These are phyloP conservation scores for Anabas testudineus DNA, from an alignment of 2,797 vertebrate genomes.

Conservation along the genomic window DNA sequence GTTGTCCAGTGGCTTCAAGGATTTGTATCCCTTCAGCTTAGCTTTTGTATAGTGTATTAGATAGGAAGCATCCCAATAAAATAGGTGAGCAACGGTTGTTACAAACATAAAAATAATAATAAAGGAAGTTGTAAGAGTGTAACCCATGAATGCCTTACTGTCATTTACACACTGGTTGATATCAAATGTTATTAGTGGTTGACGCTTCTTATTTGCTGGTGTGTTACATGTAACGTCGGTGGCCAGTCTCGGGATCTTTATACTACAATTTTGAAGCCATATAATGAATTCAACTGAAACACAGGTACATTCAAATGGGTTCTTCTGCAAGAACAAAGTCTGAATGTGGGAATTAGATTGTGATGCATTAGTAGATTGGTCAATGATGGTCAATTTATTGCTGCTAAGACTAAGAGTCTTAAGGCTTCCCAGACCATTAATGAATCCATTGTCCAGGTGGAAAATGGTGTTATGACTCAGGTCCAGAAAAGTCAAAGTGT, in stretches of 20 bases:
- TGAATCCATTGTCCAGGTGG: constrained; percentile 72
- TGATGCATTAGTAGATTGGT: constrained; percentile 74
- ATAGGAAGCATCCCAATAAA: constrained; percentile 87
- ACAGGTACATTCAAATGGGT: constrained; percentile 86
- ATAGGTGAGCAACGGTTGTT: constrained; percentile 79
- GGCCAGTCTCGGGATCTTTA: constrained; percentile 80
- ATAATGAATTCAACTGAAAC: constrained; percentile 81
- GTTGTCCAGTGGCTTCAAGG: constrained; percentile 60
- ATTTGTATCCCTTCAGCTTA: constrained; percentile 78
- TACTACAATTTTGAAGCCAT: constrained; percentile 76
- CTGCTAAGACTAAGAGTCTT: constrained; percentile 77
- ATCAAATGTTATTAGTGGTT: constrained; percentile 74
- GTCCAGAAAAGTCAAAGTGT: constrained; percentile 79
- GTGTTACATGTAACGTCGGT: constrained; percentile 73
- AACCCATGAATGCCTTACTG: constrained; percentile 63
- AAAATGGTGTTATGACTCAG: constrained; percentile 81
- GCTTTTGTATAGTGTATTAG: constrained; percentile 78
- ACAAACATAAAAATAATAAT: constrained; percentile 73
- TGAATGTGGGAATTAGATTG: constrained; percentile 59
- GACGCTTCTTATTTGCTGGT: constrained; percentile 61
- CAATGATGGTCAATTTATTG: constrained; percentile 82
- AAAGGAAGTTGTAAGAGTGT: constrained; percentile 69
- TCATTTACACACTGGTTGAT: constrained; percentile 79
- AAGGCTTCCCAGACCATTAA: constrained; percentile 69
- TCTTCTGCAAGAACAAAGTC: constrained; percentile 75